Evolutionary conservation across 2,888 invertebrate genomes (phyloP).

Genomic region (Drosophila multiciliata): DNA sequence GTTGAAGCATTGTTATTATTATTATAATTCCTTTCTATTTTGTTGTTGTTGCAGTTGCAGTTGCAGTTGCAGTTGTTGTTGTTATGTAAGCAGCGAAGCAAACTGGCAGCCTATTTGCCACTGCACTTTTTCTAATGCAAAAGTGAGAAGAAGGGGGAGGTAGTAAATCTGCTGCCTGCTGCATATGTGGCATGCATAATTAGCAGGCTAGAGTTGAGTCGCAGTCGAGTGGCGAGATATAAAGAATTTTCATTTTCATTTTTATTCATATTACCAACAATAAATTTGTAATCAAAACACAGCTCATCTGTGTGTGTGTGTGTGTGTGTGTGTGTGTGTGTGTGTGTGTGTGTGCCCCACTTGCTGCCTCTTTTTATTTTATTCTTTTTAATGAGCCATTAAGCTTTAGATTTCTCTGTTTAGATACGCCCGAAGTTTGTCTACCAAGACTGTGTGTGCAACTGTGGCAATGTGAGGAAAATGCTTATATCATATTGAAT

Average conservation of each 20-base stretch:
- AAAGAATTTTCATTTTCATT: conserved; percentile 70
- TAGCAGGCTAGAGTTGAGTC: conserved; percentile 63
- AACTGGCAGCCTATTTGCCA: conserved; percentile 47
- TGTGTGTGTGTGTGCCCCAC: conserved; percentile 40
- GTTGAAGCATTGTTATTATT: conserved; percentile 72
- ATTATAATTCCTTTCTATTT: conserved; percentile 75
- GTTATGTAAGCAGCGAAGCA: conserved; percentile 62
- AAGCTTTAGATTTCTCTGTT: conserved; percentile 76
- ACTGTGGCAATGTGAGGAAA: conserved; percentile 27
- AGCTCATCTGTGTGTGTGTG: not conserved
- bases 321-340: conserved; percentile 8
- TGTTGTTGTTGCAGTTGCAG: conserved; percentile 39
- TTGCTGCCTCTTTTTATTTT: conserved; percentile 31
- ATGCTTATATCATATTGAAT: conserved; percentile 43
- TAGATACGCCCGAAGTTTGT: conserved; percentile 69
- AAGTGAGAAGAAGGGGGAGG: not conserved
- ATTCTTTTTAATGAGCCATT: conserved; percentile 73
- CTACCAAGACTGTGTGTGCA: conserved; percentile 13
- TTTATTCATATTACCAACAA: conserved; percentile 73
- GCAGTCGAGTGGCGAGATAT: conserved; percentile 38
- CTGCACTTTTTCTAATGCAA: conserved; percentile 50
- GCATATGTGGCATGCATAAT: conserved; percentile 79
- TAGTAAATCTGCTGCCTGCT: conserved; percentile 7
- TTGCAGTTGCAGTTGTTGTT: conserved; percentile 20
- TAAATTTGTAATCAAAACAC: conserved; percentile 76